A percentile compares a stretch with the other conserved stretches of the same genome.
Evolutionary conservation across 1,140 invertebrate genomes (phyloP).

Genomic region (Anthonomus grandis): DNA sequence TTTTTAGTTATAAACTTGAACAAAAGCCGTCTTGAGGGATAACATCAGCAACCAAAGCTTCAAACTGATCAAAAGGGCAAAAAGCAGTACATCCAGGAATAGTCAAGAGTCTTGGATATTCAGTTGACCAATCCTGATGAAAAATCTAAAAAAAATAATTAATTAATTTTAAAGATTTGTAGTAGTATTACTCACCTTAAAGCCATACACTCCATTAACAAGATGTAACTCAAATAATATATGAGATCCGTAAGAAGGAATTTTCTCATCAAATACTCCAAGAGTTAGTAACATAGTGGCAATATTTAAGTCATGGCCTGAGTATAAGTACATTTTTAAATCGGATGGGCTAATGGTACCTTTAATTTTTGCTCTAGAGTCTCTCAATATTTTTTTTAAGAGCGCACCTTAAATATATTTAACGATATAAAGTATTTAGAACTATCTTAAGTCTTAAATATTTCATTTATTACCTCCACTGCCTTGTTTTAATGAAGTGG

Average conservation of each 20-base stretch:
- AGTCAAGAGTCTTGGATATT: constrained; percentile 8
- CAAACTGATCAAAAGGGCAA: constrained; percentile 12
- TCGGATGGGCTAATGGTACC: constrained; percentile 1
- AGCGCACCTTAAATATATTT: constrained; percentile 9
- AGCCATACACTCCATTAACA: constrained; percentile 17
- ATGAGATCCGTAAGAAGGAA: constrained; percentile 27
- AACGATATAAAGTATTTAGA: neutral
- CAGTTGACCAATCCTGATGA: constrained; percentile 17
- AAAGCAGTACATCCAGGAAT: constrained; percentile 23
- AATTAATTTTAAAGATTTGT: neutral
- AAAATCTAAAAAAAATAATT: constrained; percentile 17
- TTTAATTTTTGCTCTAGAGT: constrained; percentile 10
- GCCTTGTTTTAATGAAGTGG: constrained; percentile 1
- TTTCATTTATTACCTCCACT: constrained; percentile 4
- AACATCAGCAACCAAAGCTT: neutral
- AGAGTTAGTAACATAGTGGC: constrained; percentile 20
- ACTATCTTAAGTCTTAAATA: neutral
- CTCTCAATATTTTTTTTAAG: constrained; percentile 13
- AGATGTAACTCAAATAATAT: constrained; percentile 29
- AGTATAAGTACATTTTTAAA: constrained; percentile 26
- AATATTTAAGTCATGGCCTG: constrained; percentile 30
- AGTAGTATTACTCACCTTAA: constrained; percentile 25
- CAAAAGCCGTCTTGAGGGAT: constrained; percentile 1
- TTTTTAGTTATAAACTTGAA: too few species aligned
- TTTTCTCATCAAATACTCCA: constrained; percentile 17